phyloP scores from a whole-genome alignment of 2,888 invertebrate genomes.

The Agriotes lineatus region DNA sequence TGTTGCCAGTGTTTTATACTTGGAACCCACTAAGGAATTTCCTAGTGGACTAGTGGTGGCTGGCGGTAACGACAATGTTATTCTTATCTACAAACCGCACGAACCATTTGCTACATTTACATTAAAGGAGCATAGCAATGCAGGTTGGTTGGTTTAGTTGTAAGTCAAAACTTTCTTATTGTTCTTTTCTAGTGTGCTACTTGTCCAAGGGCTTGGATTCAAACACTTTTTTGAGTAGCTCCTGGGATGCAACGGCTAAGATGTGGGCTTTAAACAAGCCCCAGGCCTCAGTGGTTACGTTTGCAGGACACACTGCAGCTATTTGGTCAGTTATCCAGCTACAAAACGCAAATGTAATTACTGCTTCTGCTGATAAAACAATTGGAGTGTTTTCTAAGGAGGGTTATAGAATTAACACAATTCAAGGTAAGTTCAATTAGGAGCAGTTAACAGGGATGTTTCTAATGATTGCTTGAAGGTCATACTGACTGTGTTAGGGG shows the following conservation, averaged over 20 bases:
- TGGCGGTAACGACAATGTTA: constrained; percentile 89
- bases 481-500: constrained; percentile 95
- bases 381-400: constrained; percentile 85
- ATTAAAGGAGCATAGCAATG: constrained; percentile 83
- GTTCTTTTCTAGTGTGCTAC: constrained; percentile 70
- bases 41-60: constrained; percentile 87
- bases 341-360: constrained; percentile 73
- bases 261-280: constrained; percentile 79
- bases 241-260: constrained; percentile 93
- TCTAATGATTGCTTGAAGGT: constrained; percentile 73
- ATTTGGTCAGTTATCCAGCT: constrained; percentile 85
- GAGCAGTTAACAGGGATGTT: too few relatives aligned
- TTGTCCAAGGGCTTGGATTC: constrained; percentile 66
- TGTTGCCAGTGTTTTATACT: constrained; percentile 83
- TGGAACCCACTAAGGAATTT: constrained; percentile 77
- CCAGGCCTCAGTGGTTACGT: constrained; percentile 67
- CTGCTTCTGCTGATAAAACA: constrained; percentile 93
- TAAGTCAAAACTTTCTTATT: not conserved
- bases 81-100: constrained; percentile 82
- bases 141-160: constrained; percentile 67
- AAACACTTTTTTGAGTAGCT: constrained; percentile 82
- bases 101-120: constrained; percentile 76
- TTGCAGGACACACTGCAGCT: constrained; percentile 83
- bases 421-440: constrained; percentile 76
- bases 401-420: constrained; percentile 75